These are phyloP conservation scores for Meliscaeva auricollis DNA, from an alignment of 2,888 invertebrate species.

Conservation along the genomic window DNA sequence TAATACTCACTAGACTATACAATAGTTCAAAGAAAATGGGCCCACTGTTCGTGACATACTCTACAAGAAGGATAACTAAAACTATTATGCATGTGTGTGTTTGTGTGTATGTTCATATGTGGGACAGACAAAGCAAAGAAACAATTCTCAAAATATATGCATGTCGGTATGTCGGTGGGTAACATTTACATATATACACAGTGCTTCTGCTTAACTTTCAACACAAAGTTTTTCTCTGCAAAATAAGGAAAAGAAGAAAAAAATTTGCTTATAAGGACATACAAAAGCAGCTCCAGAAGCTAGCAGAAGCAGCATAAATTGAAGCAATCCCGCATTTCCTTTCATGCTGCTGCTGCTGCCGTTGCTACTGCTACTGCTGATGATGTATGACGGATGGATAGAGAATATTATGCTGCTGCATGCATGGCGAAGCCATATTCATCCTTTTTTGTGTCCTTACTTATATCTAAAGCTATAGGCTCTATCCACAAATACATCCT, in stretches of 20 bases:
- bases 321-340: conserved; percentile 76
- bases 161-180: neutral
- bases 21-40: conserved; percentile 68
- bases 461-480: conserved; percentile 31
- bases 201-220: conserved; percentile 40
- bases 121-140: conserved; percentile 68
- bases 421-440: conserved; percentile 59
- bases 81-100: neutral
- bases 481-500: neutral
- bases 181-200: conserved; percentile 33
- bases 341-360: conserved; percentile 29
- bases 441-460: conserved; percentile 44
- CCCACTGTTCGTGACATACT: conserved; percentile 73
- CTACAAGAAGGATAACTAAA: conserved; percentile 50
- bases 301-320: conserved; percentile 50
- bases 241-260: conserved; percentile 4
- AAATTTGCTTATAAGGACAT: conserved; percentile 49
- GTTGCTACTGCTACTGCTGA: neutral
- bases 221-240: conserved; percentile 56
- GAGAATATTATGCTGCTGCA: conserved; percentile 51
- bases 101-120: conserved; percentile 44
- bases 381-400: conserved; percentile 67
- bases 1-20: conserved; percentile 49
- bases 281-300: conserved; percentile 35
- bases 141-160: neutral